A percentile compares a stretch with the other conserved stretches of the same genome.
phyloP scores from a whole-genome alignment of 2,888 invertebrate species.

The Erynnis tages region DNA sequence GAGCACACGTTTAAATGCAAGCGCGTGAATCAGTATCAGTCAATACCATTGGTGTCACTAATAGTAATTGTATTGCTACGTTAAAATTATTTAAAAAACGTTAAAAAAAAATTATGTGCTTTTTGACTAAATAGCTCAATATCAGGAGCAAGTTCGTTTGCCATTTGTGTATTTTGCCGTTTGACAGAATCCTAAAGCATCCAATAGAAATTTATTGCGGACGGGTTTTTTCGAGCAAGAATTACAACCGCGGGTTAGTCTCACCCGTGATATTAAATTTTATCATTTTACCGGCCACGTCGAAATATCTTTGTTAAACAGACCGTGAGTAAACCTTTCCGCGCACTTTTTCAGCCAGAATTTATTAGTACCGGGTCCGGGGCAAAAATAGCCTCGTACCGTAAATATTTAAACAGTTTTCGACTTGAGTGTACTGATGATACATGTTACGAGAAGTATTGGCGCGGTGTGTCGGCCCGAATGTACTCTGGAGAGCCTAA shows the following conservation, averaged over 20 bases:
- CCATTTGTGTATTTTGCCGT: too few species aligned
- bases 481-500: slow-evolving; percentile 15
- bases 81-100: too few species aligned
- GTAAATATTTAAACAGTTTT: slow-evolving; percentile 27
- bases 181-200: slow-evolving; percentile 1
- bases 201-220: slow-evolving; percentile 23
- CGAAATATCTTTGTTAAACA: slow-evolving; percentile 65
- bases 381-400: slow-evolving; percentile 16
- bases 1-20: too few species aligned
- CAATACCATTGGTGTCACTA: too few species aligned
- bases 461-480: slow-evolving; percentile 14
- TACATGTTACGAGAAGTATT: slow-evolving; percentile 18
- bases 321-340: slow-evolving; percentile 47
- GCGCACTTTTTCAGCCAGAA: slow-evolving; percentile 47
- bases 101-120: too few species aligned
- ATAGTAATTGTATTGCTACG: too few species aligned
- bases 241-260: slow-evolving; percentile 42
- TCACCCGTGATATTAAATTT: slow-evolving; percentile 63
- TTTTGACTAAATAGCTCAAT: too few species aligned
- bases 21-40: too few species aligned
- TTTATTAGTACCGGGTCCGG: slow-evolving; percentile 33
- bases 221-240: slow-evolving; percentile 48
- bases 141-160: too few species aligned
- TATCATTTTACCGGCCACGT: slow-evolving; percentile 55
- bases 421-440: slow-evolving; percentile 25